Percentiles rank a stretch among this genome's conserved stretches.
These are phyloP conservation scores for Gila robusta DNA, from an alignment of 2,797 vertebrate species.

Conservation along the genomic window DNA sequence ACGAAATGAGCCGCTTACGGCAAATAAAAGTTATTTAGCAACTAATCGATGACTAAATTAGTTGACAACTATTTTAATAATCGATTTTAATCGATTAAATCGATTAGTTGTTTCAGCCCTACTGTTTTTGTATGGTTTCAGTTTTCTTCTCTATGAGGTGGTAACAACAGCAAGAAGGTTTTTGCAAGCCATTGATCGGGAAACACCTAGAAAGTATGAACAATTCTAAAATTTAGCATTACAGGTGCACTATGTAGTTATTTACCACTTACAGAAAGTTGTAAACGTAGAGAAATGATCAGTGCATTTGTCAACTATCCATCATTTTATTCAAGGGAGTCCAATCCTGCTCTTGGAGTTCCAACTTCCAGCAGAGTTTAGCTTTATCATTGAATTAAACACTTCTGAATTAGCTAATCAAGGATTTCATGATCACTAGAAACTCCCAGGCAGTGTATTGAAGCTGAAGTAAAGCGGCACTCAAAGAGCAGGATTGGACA, in stretches of 20 bases:
- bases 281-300: neutral
- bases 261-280: neutral
- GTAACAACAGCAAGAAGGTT: neutral
- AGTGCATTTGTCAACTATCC: neutral
- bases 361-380: neutral
- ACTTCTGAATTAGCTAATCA: neutral
- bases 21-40: too few relatives aligned
- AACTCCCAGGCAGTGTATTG: neutral
- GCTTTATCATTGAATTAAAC: neutral
- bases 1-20: too few relatives aligned
- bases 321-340: neutral
- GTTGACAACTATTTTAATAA: too few relatives aligned
- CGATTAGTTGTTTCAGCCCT: too few relatives aligned
- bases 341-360: neutral
- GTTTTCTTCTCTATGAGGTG: neutral
- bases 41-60: too few relatives aligned
- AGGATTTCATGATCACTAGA: neutral
- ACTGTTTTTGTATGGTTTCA: constrained; percentile 1
- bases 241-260: neutral
- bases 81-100: too few relatives aligned
- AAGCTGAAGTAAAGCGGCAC: neutral
- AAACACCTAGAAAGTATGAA: neutral
- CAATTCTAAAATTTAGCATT: neutral
- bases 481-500: neutral
- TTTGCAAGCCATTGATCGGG: neutral